Percentiles rank a stretch among this genome's conserved stretches.
These are phyloP conservation scores for Tetrao urogallus DNA, from an alignment of 2,113 vertebrate species.

Conservation along the genomic window DNA sequence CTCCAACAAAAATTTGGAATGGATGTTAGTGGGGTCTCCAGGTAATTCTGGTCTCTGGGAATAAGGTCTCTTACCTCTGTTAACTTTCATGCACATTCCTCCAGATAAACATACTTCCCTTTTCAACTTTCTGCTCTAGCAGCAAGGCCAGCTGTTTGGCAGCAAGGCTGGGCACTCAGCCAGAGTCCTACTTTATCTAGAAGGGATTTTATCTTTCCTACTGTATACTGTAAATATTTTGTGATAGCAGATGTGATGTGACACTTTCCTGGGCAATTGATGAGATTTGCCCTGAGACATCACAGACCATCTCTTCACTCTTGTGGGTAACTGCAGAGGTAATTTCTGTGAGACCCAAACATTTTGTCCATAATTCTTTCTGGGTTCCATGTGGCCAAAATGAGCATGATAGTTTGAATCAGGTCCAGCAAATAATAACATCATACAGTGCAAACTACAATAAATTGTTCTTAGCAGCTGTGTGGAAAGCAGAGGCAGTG, in stretches of 20 bases:
- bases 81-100: background rate
- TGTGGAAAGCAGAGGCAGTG: background rate
- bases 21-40: background rate
- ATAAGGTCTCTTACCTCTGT: background rate
- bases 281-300: background rate
- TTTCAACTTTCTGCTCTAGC: background rate
- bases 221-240: constrained; percentile 16
- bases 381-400: background rate
- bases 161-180: constrained; percentile 5
- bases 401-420: background rate
- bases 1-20: constrained; percentile 1
- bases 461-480: background rate
- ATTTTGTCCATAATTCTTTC: background rate
- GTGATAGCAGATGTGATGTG: background rate
- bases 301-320: background rate
- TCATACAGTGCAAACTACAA: background rate
- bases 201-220: constrained; percentile 29
- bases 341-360: background rate
- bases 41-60: background rate
- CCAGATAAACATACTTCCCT: background rate
- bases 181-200: constrained; percentile 1
- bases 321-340: background rate
- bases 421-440: background rate
- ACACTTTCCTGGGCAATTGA: background rate
- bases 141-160: constrained; percentile 34